Base-by-base conservation (phyloP, 2,888 invertebrate genomes). In the Dasysyrphus albostriatus region DNA sequence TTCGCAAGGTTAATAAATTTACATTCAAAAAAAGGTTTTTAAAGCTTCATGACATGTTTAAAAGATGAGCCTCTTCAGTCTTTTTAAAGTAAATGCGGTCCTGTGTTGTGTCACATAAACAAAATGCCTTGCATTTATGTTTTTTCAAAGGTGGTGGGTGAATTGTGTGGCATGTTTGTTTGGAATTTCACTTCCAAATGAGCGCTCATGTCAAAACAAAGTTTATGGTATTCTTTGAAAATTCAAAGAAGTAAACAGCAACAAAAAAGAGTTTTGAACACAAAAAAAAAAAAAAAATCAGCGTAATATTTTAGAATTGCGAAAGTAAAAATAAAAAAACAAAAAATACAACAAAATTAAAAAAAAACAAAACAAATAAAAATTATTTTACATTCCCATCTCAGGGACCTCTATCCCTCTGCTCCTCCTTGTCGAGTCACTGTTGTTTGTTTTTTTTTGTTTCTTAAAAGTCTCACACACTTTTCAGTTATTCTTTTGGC, bases 151-250 rank as follows among this genome's bases (percentile, higher is more conserved):
- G 39, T 39, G 51, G 67, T 37, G n/a, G 51, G 24, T 39, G 24
- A 59, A 67, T 58, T 72, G 61, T 19, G 19, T 49, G 70, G 81
- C 12, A 49, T 76, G 37, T 78, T 82, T 87, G 56, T 78, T 29
- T 82, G 58, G 44, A 58, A 63, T 73, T 73, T 77, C 56, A 19
- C 51, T 85, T 85, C 82, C 85, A 79, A 87, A 75, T 72, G 87
- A 78, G 78, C 70, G 87, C 87, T 75, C 87, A 82, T 82, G 82
- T 82, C 85, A 82, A 73, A 85, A 85, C 56, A 82, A 61, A 49
- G 67, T 67, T 69, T 49, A 47, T 67, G 29, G 29, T 14, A 9
- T 12, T 5, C 19, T n/a, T n/a, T n/a, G n/a, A n/a, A n/a, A n/a
- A 56, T 67, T 49, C 72, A 56, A 67, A 73, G 24, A 44, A 61